These are phyloP conservation scores for Metopia argyrocephala DNA, from an alignment of 2,888 invertebrate species.

Conservation along the genomic window DNA sequence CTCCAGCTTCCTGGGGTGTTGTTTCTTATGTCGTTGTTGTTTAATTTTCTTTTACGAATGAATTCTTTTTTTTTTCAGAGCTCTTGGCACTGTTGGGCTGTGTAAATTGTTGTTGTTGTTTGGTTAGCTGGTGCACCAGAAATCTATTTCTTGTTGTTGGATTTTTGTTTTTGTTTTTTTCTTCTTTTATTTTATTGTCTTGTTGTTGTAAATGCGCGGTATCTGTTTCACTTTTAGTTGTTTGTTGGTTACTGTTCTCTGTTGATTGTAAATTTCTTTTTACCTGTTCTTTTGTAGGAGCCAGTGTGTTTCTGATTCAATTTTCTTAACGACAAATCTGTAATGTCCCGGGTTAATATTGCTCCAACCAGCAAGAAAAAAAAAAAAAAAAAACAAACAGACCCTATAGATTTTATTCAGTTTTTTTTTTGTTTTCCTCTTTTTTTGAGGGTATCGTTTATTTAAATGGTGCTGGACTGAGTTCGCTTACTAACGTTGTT, in stretches of 20 bases:
- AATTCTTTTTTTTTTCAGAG: slow-evolving; percentile 23
- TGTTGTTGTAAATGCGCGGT: slow-evolving; percentile 44
- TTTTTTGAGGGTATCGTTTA: slow-evolving; percentile 13
- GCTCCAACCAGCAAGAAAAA: neutral
- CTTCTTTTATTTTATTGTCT: slow-evolving; percentile 13
- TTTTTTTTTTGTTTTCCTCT: neutral
- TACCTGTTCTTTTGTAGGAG: slow-evolving; percentile 52
- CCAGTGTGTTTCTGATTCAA: slow-evolving; percentile 42
- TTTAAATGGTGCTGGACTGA: slow-evolving; percentile 49
- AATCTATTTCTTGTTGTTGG: slow-evolving; percentile 26
- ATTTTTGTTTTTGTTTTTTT: slow-evolving; percentile 15
- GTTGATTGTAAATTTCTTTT: slow-evolving; percentile 22
- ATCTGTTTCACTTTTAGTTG: slow-evolving; percentile 46
- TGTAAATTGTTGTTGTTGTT: neutral
- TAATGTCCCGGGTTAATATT: slow-evolving; percentile 58
- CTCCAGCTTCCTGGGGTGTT: slow-evolving; percentile 59
- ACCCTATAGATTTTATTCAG: neutral
- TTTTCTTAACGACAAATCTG: slow-evolving; percentile 64
- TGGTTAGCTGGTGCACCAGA: slow-evolving; percentile 48
- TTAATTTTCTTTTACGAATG: slow-evolving; percentile 29
- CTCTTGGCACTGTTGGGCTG: slow-evolving; percentile 34
- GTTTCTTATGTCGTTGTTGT: slow-evolving; percentile 36
- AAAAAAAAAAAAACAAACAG: neutral
- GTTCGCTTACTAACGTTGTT: slow-evolving; percentile 46
- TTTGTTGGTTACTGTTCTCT: slow-evolving; percentile 30